Conservation (phyloP, 2,888 invertebrate genomes). For the Eutolmus rufibarbis region DNA sequence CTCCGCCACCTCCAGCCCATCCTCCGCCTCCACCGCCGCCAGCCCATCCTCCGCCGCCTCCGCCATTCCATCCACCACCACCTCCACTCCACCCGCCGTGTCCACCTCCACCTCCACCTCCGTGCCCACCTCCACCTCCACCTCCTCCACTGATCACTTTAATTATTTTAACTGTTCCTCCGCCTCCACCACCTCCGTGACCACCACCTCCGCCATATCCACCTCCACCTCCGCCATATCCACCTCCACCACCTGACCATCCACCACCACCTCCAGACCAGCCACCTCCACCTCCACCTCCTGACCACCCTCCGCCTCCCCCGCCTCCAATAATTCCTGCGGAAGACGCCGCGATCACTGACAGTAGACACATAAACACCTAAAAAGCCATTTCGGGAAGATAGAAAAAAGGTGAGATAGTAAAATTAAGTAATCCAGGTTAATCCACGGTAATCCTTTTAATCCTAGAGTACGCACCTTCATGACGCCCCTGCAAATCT, state of each 20-base stretch:
- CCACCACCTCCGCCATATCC: conserved; percentile 3
- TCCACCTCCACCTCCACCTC: background rate
- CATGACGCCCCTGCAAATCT: conserved; percentile 10
- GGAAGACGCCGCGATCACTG: background rate
- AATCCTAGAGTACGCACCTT: conserved; percentile 2
- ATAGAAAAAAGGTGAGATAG: background rate
- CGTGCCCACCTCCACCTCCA: background rate
- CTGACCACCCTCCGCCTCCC: background rate
- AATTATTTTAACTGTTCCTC: conserved; percentile 23
- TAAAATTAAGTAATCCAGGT: background rate
- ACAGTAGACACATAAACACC: conserved; percentile 29
- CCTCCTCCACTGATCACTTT: conserved; percentile 13
- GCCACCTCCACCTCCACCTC: background rate
- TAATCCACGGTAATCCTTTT: background rate
- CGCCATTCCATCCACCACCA: conserved; percentile 16
- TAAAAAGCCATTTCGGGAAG: background rate
- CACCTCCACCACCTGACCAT: background rate
- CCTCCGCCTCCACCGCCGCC: conserved; percentile 14
- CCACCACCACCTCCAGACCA: background rate
- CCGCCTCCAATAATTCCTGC: conserved; percentile 16
- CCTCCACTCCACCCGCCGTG: background rate
- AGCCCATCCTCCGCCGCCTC: background rate
- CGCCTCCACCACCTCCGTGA: background rate
- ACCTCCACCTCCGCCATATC: background rate
- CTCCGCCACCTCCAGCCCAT: conserved; percentile 5